Evolutionary conservation across 2,113 vertebrate genomes (phyloP).

Genomic region (Acrocephalus arundinaceus): DNA sequence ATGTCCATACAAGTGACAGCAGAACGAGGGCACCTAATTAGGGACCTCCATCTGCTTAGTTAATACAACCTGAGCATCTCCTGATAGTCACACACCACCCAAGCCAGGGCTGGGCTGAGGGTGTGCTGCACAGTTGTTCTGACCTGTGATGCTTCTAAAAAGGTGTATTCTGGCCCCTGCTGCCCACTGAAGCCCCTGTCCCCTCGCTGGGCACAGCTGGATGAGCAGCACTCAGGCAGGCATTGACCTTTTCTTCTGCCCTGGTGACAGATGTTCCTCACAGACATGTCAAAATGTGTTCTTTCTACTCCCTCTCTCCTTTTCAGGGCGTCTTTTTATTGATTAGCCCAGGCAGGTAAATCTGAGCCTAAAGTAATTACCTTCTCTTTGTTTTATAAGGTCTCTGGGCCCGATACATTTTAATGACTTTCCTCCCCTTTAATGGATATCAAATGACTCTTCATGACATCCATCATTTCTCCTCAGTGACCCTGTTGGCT

Average conservation of each 20-base stretch:
- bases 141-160: background rate
- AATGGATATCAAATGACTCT: conserved; percentile 54
- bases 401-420: conserved; percentile 52
- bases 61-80: background rate
- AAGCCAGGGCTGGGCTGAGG: background rate
- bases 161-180: background rate
- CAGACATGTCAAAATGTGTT: background rate
- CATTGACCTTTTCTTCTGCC: background rate
- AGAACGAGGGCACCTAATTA: background rate
- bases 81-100: background rate
- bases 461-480: conserved; percentile 36
- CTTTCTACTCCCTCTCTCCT: background rate
- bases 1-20: fast-evolving
- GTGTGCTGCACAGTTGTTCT: background rate
- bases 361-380: conserved; percentile 49
- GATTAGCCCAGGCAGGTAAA: conserved; percentile 53
- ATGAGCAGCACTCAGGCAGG: fast-evolving
- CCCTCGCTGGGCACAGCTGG: fast-evolving
- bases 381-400: conserved; percentile 34
- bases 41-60: background rate
- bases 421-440: conserved; percentile 58
- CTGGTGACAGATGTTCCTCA: background rate
- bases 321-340: conserved; percentile 37
- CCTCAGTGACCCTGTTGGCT: conserved; percentile 31
- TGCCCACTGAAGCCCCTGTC: too few species aligned